These are phyloP conservation scores for Platysteira castanea DNA, from an alignment of 2,113 vertebrate genomes.

Conservation along the genomic window DNA sequence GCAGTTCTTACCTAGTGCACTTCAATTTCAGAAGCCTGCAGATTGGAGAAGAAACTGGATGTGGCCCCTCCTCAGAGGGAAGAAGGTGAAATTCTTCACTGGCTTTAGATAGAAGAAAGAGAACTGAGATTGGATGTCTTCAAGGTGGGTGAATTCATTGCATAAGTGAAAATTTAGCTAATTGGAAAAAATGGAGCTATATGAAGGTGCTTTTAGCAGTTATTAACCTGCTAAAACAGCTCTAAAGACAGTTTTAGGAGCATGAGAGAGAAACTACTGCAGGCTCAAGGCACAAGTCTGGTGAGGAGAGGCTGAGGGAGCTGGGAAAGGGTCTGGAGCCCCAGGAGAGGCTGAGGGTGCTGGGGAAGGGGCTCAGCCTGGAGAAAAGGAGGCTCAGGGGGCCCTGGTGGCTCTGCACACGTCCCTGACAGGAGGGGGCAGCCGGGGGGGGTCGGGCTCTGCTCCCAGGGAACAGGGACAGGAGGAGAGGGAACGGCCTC, in stretches of 20 bases:
- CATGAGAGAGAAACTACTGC: background rate
- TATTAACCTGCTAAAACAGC: background rate
- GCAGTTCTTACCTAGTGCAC: background rate
- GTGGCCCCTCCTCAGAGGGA: background rate
- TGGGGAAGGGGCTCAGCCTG: background rate
- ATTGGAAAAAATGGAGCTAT: background rate
- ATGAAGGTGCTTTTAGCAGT: background rate
- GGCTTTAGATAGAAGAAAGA: background rate
- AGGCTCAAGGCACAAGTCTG: background rate
- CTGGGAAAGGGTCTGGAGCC: no score
- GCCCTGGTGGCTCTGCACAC: background rate
- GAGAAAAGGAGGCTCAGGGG: background rate
- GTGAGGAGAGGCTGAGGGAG: background rate
- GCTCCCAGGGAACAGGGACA: background rate
- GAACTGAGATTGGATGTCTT: background rate
- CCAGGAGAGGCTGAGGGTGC: background rate
- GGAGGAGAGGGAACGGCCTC: background rate
- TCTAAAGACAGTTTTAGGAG: background rate
- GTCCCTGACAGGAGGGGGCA: background rate
- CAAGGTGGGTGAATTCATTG: background rate
- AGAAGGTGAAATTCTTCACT: background rate
- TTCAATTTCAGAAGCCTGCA: background rate
- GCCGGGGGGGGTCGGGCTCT: fast-evolving
- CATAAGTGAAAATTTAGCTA: background rate
- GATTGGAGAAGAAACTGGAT: background rate